phyloP scores from a whole-genome alignment of 2,888 invertebrate species.

The Oxystoma pomonae region DNA sequence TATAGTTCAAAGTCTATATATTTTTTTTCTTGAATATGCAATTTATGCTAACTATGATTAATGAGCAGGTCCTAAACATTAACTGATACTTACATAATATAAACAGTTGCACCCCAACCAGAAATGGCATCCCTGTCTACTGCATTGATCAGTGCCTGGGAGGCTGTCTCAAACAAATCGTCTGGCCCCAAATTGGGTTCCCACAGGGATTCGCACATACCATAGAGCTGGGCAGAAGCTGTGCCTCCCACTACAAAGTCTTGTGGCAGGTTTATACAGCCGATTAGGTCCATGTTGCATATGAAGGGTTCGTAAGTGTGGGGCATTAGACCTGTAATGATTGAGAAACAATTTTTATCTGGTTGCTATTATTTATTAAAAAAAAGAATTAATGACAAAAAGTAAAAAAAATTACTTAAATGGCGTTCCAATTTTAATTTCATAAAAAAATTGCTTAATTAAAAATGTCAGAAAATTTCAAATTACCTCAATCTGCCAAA shows the following conservation, averaged over 20 bases:
- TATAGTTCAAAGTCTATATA: no score
- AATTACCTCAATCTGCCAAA: no score
- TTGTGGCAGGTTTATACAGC: conserved; percentile 83
- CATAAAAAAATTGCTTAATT: no score
- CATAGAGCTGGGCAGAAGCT: conserved; percentile 81
- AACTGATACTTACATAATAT: conserved; percentile 79
- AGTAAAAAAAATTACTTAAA: no score
- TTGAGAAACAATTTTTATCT: no score
- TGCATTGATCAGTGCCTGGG: conserved; percentile 92
- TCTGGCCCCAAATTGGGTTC: conserved; percentile 87
- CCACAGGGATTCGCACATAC: conserved; percentile 89
- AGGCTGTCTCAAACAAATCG: conserved; percentile 93
- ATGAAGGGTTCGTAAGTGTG: conserved; percentile 82
- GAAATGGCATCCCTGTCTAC: conserved; percentile 96
- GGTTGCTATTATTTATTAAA: no score
- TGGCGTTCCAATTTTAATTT: no score
- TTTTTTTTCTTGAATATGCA: no score
- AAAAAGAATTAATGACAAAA: no score
- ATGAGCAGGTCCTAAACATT: no score
- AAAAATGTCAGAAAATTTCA: no score
- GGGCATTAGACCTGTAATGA: conserved; percentile 74
- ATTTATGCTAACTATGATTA: no score
- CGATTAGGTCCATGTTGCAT: conserved; percentile 94
- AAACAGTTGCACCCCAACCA: conserved; percentile 97
- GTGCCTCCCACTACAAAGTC: conserved; percentile 99